Base-by-base conservation (phyloP, 37 sponge, comb jelly and placozoan genomes). In the Aphrocallistes beatrix region DNA sequence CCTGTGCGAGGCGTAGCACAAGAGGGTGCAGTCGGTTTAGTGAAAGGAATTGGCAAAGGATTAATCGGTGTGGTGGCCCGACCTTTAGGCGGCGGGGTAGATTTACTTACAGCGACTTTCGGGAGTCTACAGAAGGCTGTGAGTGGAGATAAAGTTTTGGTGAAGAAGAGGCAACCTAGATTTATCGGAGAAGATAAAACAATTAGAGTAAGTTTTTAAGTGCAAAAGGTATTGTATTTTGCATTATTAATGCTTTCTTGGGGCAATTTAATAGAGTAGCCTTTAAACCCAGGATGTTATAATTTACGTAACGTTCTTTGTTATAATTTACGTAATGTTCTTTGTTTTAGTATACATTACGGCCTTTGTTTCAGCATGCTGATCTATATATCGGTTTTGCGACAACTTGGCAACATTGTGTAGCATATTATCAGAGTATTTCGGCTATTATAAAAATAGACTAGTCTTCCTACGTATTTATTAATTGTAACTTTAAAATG, bases 31-130 rank as follows among this genome's bases (percentile, higher is more conserved):
- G 83, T 91, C 16, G 94, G 94, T 37, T 51, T 94, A 1, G 81
- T 90, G 37, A 94, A 94, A 81, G 94, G 94, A 37, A 90, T 89
- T 51, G 94, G 94, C 0, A 50, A 75, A 39, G 94, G 94, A 40
- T 83, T 91, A 81, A 92, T 91, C 30, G 94, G 94, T 0, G 82
- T 94, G 3, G 81, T 94, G 0, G 85, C 90, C 23, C 86, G 89
- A 48, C 94, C 94, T 23, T 85, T 92, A 30, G 94, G 94, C 37
- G 94, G 94, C 1, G 85, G 91, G 30, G 87, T 94, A 60, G 94
- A 94, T 39, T 47, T 94, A 13, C n/a, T 60, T 25, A 19, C 75
- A 60, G 75, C 75, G 10, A 60, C 75, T 6, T 60, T 60, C n/a
- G 75, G 75, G n/a, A 60, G 75, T 60, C 75, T 60, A 8, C 75